These are phyloP conservation scores for Heteronetta atricapilla DNA, from an alignment of 2,113 vertebrate species.

Conservation along the genomic window DNA sequence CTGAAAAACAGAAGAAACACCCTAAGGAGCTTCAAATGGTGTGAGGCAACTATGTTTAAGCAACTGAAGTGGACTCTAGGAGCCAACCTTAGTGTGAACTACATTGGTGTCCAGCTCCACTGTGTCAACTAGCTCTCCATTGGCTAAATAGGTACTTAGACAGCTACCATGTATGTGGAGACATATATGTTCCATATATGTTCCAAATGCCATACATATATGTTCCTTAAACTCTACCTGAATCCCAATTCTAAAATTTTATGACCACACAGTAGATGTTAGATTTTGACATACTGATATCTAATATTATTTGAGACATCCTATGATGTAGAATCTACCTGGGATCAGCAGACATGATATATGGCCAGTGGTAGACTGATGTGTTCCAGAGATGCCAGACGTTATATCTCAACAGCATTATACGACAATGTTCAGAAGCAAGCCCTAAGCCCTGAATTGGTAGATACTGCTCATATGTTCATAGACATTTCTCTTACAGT, in stretches of 20 bases:
- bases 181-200: not conserved
- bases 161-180: not conserved
- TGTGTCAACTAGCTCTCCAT: not conserved
- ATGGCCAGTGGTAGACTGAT: not conserved
- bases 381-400: not conserved
- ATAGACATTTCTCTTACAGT: not conserved
- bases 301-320: not conserved
- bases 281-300: not conserved
- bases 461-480: too few relatives aligned
- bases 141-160: not conserved
- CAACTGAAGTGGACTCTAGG: not conserved
- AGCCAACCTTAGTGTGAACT: not conserved
- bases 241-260: not conserved
- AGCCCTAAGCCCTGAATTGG: not conserved
- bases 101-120: not conserved
- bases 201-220: not conserved
- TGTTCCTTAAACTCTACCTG: accelerated
- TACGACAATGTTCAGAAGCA: not conserved
- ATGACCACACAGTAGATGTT: not conserved
- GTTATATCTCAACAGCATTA: not conserved
- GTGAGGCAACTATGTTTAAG: not conserved
- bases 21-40: not conserved
- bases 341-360: not conserved
- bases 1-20: not conserved
- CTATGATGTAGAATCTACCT: not conserved